These are phyloP conservation scores for Odobenus rosmarus DNA, from an alignment of 2,113 vertebrate species.

Conservation along the genomic window DNA sequence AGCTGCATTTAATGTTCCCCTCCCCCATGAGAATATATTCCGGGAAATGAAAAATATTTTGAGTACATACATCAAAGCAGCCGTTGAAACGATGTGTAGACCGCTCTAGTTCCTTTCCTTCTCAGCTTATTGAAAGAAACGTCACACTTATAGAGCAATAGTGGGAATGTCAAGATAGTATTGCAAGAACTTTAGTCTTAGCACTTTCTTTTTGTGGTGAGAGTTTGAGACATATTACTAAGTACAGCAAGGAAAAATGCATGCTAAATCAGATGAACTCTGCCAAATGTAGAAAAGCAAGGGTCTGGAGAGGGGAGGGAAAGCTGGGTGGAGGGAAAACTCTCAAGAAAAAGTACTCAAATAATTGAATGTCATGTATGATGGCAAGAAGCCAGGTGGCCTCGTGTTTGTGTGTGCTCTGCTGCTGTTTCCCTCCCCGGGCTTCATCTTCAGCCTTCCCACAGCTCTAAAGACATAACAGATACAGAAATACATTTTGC, in stretches of 20 bases:
- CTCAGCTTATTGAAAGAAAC: neutral
- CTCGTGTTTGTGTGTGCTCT: slow-evolving; percentile 32
- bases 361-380: slow-evolving; percentile 74
- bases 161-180: neutral
- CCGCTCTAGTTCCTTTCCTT: slow-evolving; percentile 23
- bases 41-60: slow-evolving; percentile 41
- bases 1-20: neutral
- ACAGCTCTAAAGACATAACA: slow-evolving; percentile 52
- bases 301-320: slow-evolving; percentile 12
- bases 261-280: neutral
- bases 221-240: neutral
- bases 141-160: neutral
- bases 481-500: slow-evolving; percentile 45
- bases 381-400: slow-evolving; percentile 76
- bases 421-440: slow-evolving; percentile 16
- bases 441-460: slow-evolving; percentile 56
- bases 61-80: slow-evolving; percentile 36
- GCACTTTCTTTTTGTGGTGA: neutral
- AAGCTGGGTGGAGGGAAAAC: neutral
- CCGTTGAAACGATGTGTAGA: neutral
- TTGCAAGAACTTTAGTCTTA: neutral
- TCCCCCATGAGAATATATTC: slow-evolving; percentile 32
- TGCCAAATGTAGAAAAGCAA: slow-evolving; percentile 42
- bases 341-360: slow-evolving; percentile 66
- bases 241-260: neutral